Percentiles rank a stretch among this genome's conserved stretches.
These are phyloP conservation scores for Ariolimax columbianus DNA, from an alignment of 2,888 invertebrate genomes.

Conservation along the genomic window DNA sequence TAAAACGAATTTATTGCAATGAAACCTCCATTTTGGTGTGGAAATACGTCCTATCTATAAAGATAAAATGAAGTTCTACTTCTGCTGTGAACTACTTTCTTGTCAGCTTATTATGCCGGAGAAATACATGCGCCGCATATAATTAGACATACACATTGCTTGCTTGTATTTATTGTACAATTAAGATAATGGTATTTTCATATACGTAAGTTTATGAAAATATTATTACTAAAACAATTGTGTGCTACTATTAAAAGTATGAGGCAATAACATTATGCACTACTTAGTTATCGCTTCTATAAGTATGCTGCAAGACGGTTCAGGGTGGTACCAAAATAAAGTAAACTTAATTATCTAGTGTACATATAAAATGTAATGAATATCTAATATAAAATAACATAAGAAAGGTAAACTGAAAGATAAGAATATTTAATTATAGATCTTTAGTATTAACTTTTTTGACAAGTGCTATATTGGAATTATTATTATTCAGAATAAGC, in stretches of 20 bases:
- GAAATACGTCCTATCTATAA: slow-evolving; percentile 35
- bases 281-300: background rate
- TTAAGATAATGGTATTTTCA: background rate
- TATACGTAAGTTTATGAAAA: background rate
- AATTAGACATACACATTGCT: background rate
- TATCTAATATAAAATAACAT: background rate
- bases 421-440: too few species aligned
- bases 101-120: background rate
- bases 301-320: background rate
- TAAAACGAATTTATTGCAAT: slow-evolving; percentile 60
- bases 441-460: too few species aligned
- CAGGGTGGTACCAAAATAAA: background rate
- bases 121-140: slow-evolving; percentile 17
- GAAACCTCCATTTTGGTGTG: slow-evolving; percentile 56
- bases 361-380: background rate
- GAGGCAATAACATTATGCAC: background rate
- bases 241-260: background rate
- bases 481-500: too few species aligned
- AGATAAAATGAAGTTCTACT: slow-evolving; percentile 21
- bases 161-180: background rate
- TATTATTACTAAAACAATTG: background rate
- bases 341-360: background rate
- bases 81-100: slow-evolving; percentile 37
- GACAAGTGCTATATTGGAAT: too few species aligned
- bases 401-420: too few species aligned